Evolutionary conservation across 2,797 vertebrate species (phyloP).

Genomic region (Myiotriccus ornatus): DNA sequence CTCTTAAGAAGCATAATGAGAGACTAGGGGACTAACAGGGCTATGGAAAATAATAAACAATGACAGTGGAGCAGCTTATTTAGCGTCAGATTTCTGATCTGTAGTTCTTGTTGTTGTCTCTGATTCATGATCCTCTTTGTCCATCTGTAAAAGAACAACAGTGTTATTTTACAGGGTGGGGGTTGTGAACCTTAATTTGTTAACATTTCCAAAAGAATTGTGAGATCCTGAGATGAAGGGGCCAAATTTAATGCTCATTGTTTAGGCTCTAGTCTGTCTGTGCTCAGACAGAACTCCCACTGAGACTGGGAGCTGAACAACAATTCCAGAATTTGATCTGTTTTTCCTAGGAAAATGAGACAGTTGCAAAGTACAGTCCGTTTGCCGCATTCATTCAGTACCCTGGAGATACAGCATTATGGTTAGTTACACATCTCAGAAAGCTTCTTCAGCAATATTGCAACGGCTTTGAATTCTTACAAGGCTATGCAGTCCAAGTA

Average conservation of each 20-base stretch:
- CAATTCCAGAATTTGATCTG: constrained; percentile 40
- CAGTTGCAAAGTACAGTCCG: constrained; percentile 32
- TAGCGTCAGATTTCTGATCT: background rate
- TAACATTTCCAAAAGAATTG: constrained; percentile 58
- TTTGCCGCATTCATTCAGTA: constrained; percentile 18
- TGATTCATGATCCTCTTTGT: background rate
- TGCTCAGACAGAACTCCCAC: constrained; percentile 41
- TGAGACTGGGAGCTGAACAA: constrained; percentile 35
- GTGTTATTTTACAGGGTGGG: constrained; percentile 1
- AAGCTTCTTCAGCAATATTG: constrained; percentile 47
- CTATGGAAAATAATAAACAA: background rate
- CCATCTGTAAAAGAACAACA: background rate
- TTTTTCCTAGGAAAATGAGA: constrained; percentile 63
- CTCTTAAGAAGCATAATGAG: background rate
- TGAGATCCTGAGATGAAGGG: constrained; percentile 34
- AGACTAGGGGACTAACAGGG: background rate
- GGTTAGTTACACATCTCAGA: constrained; percentile 60
- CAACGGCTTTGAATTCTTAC: constrained; percentile 58
- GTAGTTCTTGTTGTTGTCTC: background rate
- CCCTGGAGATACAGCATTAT: constrained; percentile 47
- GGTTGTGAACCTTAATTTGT: constrained; percentile 37
- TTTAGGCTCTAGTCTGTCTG: constrained; percentile 27
- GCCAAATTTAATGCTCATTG: constrained; percentile 35
- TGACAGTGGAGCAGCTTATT: background rate
- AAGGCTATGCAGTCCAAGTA: constrained; percentile 56